These are phyloP conservation scores for Tyrannus savana DNA, from an alignment of 2,113 vertebrate genomes.

Conservation along the genomic window DNA sequence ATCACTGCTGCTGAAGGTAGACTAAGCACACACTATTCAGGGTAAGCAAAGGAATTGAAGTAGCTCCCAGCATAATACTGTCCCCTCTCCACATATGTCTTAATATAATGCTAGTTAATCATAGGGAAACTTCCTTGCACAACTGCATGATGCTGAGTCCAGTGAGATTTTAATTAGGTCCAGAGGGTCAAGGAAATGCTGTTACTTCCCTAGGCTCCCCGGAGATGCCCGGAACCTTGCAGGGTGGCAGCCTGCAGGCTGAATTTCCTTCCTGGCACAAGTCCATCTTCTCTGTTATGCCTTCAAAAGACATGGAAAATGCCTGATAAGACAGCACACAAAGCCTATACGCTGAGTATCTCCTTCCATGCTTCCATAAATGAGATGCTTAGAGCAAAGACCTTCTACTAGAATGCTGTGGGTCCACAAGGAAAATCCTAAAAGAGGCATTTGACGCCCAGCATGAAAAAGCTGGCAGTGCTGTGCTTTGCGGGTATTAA, in stretches of 20 bases:
- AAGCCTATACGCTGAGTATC: fast-evolving
- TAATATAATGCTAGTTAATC: background rate
- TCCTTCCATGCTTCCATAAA: background rate
- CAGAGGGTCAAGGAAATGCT: background rate
- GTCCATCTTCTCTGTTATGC: background rate
- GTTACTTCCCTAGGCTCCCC: background rate
- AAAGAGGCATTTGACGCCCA: background rate
- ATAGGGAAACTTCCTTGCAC: background rate
- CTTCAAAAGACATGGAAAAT: background rate
- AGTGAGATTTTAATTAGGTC: background rate
- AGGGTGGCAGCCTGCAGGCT: background rate
- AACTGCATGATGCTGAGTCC: background rate
- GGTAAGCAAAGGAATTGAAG: background rate
- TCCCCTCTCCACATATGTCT: background rate
- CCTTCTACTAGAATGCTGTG: background rate
- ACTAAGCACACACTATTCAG: background rate
- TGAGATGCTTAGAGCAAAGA: background rate
- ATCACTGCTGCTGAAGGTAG: background rate
- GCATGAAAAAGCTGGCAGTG: background rate
- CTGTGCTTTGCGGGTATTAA: background rate
- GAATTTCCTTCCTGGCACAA: background rate
- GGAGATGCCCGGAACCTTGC: background rate
- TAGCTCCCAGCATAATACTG: background rate
- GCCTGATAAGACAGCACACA: background rate
- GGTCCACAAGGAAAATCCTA: background rate